Evolutionary conservation across 2,113 vertebrate genomes (phyloP), one percentile per base, ranked within the genome.

Genomic region (Chitala chitala): DNA sequence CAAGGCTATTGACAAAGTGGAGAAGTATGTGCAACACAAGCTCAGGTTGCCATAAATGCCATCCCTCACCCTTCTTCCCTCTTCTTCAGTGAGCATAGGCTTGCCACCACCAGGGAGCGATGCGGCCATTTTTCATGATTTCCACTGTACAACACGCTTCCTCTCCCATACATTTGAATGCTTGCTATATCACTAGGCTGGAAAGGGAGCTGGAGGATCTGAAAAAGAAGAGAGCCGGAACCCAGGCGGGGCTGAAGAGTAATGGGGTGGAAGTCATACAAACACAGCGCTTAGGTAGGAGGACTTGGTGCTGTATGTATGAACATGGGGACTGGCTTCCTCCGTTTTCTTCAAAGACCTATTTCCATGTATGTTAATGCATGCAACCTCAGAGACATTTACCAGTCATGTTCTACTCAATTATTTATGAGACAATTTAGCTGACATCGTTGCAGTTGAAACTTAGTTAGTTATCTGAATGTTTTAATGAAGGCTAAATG

Each of bases 191-290:
- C 29, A 59, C 73, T 80, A 99, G 97, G 81, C 54, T 98, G 84
- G 92, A 94, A 1, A 79, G 33, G 13, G 95, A 97, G 2, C 80
- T 98, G 74, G 87, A 81, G 31, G 77, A 83, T 0, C 81, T 95
- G 83, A 97, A 94, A 83, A 95, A 92, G 86, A 95, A 85, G 75
- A 78, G 92, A 82, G 84, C 83, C 1, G 75, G 79, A 0, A 82
- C 88, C 66, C 88, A 84, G 71, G 86, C 81, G 26, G 76, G 61
- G 0, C 81, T 95, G 80, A 94, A 91, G 77, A 88, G 81, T 56
- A 78, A 87, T 78, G 85, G 84, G 77, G 7, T 87, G 61, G 76
- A 94, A 69, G 29, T 79, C 77, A 0, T 48, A 73, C 22, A 74
- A 64, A 2, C 81, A 78, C 76, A 84, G 71, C 63, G 88, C 86